phyloP scores from a whole-genome alignment of 2,113 vertebrate genomes.

The Alligator mississippiensis region DNA sequence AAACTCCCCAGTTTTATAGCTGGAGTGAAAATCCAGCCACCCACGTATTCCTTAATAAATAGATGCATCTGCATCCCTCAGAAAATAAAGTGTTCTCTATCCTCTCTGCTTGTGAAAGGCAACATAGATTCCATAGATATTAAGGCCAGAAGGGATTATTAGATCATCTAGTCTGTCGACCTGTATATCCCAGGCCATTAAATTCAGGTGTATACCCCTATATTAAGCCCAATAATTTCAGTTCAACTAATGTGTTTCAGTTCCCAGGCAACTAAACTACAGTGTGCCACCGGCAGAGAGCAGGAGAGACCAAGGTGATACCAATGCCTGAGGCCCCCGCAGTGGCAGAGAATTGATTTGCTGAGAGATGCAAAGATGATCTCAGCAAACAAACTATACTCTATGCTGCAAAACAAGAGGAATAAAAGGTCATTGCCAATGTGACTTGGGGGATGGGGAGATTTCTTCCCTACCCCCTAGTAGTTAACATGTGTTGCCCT shows the following conservation, averaged over 20 bases:
- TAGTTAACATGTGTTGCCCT: too few species aligned
- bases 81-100: neutral
- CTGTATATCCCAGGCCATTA: neutral
- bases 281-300: neutral
- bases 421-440: neutral
- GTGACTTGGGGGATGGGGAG: neutral
- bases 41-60: neutral
- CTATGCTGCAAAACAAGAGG: neutral
- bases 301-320: neutral
- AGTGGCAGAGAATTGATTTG: neutral
- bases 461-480: neutral
- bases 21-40: neutral
- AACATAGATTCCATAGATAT: neutral
- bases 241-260: neutral
- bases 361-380: neutral
- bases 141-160: neutral
- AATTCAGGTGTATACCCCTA: neutral
- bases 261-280: neutral
- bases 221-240: neutral
- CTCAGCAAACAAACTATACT: neutral
- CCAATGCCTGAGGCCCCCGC: neutral
- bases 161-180: neutral
- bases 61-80: fast-evolving
- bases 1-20: fast-evolving
- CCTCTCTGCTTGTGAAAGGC: fast-evolving